These are phyloP conservation scores for Tetragnatha montana DNA, from an alignment of 2,888 invertebrate genomes.

Conservation along the genomic window DNA sequence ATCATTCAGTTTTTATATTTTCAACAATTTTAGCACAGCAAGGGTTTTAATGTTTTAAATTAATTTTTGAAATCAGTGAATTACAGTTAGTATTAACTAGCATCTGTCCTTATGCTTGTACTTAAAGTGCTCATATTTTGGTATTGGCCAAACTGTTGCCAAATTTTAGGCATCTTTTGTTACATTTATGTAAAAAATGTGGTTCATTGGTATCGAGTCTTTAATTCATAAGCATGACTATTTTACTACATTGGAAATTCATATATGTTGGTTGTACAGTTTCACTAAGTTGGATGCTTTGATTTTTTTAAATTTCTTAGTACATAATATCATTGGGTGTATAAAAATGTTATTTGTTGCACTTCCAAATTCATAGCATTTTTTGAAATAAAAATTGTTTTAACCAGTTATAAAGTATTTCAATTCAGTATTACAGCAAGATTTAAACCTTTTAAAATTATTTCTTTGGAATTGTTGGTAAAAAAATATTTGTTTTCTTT, in stretches of 20 bases:
- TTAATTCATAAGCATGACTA: not conserved
- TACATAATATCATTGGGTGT: not conserved
- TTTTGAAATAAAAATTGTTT: too few relatives aligned
- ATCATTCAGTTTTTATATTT: too few relatives aligned
- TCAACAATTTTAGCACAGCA: too few relatives aligned
- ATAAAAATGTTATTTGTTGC: not conserved
- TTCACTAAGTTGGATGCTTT: not conserved
- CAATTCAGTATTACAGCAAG: too few relatives aligned
- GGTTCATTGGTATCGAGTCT: not conserved
- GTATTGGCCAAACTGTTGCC: not conserved
- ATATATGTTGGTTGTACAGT: not conserved
- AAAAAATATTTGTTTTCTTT: too few relatives aligned
- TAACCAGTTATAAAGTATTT: too few relatives aligned
- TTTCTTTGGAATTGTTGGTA: too few relatives aligned
- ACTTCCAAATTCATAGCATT: too few relatives aligned
- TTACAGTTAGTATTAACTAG: too few relatives aligned
- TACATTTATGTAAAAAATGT: not conserved
- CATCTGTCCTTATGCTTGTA: not conserved
- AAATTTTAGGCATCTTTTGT: not conserved
- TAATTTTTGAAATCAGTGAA: too few relatives aligned
- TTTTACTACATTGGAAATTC: not conserved
- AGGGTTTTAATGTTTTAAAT: too few relatives aligned
- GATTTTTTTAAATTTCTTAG: not conserved
- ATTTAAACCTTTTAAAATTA: too few relatives aligned
- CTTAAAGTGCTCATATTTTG: not conserved